Conservation (phyloP, 2,113 vertebrate species). For the Menura novaehollandiae region DNA sequence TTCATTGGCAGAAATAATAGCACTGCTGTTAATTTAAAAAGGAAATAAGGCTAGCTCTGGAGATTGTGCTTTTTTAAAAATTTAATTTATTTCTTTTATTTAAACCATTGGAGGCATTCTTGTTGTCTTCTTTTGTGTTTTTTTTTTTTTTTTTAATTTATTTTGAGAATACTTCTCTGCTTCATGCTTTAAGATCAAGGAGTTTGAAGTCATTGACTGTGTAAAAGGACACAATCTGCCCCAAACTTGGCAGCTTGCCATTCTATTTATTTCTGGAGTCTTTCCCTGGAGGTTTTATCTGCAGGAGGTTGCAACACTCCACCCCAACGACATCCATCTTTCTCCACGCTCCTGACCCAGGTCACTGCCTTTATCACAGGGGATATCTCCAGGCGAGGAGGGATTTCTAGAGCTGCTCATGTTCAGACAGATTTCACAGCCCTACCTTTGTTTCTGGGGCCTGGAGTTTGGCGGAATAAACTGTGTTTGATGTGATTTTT, state of each 20-base stretch:
- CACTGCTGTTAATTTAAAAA: neutral
- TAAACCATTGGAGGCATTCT: neutral
- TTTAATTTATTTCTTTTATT: neutral
- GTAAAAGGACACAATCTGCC: neutral
- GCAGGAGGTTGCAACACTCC: constrained; percentile 24
- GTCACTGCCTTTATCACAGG: constrained; percentile 33
- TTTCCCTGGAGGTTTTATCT: constrained; percentile 45
- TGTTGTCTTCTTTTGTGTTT: neutral
- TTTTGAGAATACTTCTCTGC: neutral
- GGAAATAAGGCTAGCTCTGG: neutral
- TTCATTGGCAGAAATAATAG: neutral
- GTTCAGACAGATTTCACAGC: neutral
- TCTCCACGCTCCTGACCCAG: neutral
- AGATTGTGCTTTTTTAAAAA: rapidly evolving
- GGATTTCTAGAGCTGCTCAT: neutral
- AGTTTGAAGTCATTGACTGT: neutral
- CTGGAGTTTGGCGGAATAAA: neutral
- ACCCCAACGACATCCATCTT: neutral
- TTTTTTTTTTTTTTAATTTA: neutral
- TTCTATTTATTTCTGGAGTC: constrained; percentile 40
- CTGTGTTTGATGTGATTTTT: neutral
- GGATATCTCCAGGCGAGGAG: neutral
- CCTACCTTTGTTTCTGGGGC: neutral
- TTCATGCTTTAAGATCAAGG: constrained; percentile 2
- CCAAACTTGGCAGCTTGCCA: neutral